Evolutionary conservation across 2,113 vertebrate genomes (phyloP), one percentile per base, ranked within the genome.

Genomic region (Zapornia atra): DNA sequence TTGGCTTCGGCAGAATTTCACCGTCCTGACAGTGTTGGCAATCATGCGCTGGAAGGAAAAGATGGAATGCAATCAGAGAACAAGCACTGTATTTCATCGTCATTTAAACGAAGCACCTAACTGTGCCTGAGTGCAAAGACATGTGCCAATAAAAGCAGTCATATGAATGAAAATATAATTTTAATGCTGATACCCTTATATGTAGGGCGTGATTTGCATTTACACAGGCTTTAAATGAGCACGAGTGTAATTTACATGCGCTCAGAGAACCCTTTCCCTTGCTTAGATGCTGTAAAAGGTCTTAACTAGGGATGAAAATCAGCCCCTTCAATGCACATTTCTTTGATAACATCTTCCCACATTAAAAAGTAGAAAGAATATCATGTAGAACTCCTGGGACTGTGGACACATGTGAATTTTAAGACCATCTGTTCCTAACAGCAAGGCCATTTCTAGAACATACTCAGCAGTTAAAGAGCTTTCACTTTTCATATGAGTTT

Each of bases 1-100:
- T 12, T 99, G 98, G 96, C 99, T 99, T 84, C 99, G 97, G 95
- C 99, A 99, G 98, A 98, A 98, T 98, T 98, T 98, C 97, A 99
- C 98, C 69, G 98, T 99, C 97, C 99, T 98, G 95, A 99, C 98
- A 20, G 99, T 99, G 92, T 99, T 99, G 60, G 99, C 99, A 88
- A 99, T 99, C 99, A 99, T 99, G 75, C 99, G 98, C 99, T 99
- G 97, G 64, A 98, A 95, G 97, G 93, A 97, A 96, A 97, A 78
- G 92, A 94, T 33, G 86, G 86, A 84, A 88, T 92, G 95, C 83
- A 96, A 96, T 96, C 94, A 97, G 94, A 84, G 91, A 94, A 94
- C 80, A 92, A 92, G 94, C 65, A 82, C 88, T 59, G 65, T 65
- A 84, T 94, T 96, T 95, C 95, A 96, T 88, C 96, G 93, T 82